Percentiles rank a stretch among this genome's conserved stretches.
phyloP scores from a whole-genome alignment of 2,113 vertebrate genomes.

The Bostrychus sinensis region DNA sequence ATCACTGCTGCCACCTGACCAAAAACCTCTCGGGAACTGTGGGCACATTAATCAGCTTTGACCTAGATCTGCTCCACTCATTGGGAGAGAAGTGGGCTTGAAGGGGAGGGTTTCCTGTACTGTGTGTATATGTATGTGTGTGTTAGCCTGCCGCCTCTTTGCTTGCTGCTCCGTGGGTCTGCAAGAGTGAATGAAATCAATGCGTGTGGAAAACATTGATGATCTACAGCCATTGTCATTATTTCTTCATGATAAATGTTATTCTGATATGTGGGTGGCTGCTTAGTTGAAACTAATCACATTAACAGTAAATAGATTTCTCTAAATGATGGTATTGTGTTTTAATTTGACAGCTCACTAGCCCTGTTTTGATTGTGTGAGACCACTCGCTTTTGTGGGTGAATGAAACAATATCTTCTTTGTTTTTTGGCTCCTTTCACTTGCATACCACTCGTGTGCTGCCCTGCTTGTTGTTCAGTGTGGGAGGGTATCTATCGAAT shows the following conservation, averaged over 20 bases:
- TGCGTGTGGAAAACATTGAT: slow-evolving; percentile 18
- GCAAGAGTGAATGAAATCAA: slow-evolving; percentile 25
- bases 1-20: slow-evolving; percentile 71
- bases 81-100: slow-evolving; percentile 58
- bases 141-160: slow-evolving; percentile 34
- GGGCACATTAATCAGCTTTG: slow-evolving; percentile 80
- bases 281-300: slow-evolving; percentile 11
- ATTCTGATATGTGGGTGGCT: slow-evolving; percentile 4
- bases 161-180: slow-evolving; percentile 19
- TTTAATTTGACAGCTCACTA: slow-evolving; percentile 7
- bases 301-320: not conserved
- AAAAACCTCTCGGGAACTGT: slow-evolving; percentile 65
- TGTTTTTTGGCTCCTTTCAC: not conserved
- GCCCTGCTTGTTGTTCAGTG: slow-evolving; percentile 1
- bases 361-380: slow-evolving; percentile 2
- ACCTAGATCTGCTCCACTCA: slow-evolving; percentile 78
- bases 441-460: not conserved
- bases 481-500: not conserved
- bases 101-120: slow-evolving; percentile 64
- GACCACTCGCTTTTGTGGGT: slow-evolving; percentile 5
- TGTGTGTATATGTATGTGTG: slow-evolving; percentile 18
- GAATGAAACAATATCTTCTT: slow-evolving; percentile 6
- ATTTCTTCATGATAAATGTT: slow-evolving; percentile 2
- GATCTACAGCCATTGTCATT: slow-evolving; percentile 7
- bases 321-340: slow-evolving; percentile 12